A percentile compares a stretch with the other conserved stretches of the same genome.
Evolutionary conservation across 2,113 vertebrate species (phyloP).

Genomic region (Lophotis ruficrista): DNA sequence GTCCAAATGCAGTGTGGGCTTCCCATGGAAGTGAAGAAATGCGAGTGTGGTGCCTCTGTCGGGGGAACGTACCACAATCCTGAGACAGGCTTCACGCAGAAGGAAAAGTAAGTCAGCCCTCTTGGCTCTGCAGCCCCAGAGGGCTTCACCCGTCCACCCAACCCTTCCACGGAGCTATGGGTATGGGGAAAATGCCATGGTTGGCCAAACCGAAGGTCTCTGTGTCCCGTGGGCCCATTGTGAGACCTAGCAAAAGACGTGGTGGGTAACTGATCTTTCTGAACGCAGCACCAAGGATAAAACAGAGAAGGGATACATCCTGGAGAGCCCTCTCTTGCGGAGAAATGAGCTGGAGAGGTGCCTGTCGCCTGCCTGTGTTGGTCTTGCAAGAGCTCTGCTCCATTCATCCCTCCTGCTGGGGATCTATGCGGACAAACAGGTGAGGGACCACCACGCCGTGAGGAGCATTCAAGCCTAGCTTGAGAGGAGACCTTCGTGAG

Average conservation of each 20-base stretch:
- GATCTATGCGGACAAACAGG: not conserved
- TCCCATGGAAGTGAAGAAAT: not conserved
- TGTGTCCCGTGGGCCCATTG: fast-evolving
- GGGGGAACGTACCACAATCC: not conserved
- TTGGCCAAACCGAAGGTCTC: not conserved
- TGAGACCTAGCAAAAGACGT: not conserved
- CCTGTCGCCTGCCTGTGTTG: not conserved
- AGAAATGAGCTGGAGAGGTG: not conserved
- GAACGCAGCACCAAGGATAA: not conserved
- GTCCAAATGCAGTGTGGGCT: not conserved
- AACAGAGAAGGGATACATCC: not conserved
- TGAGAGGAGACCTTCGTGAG: not conserved
- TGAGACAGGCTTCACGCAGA: not conserved
- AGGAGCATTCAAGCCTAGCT: not conserved
- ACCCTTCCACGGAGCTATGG: not conserved
- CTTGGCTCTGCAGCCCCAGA: not conserved
- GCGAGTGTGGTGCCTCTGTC: not conserved
- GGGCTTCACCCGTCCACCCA: not conserved
- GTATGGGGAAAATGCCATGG: no score
- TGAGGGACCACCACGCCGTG: not conserved
- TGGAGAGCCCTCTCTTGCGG: not conserved
- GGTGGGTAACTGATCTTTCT: not conserved
- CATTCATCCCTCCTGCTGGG: not conserved
- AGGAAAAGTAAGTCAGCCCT: not conserved
- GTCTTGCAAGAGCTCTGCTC: not conserved